Evolutionary conservation across 2,888 invertebrate species (phyloP), one percentile per base, ranked within the genome.

Genomic region (Quadroppia sp.): DNA sequence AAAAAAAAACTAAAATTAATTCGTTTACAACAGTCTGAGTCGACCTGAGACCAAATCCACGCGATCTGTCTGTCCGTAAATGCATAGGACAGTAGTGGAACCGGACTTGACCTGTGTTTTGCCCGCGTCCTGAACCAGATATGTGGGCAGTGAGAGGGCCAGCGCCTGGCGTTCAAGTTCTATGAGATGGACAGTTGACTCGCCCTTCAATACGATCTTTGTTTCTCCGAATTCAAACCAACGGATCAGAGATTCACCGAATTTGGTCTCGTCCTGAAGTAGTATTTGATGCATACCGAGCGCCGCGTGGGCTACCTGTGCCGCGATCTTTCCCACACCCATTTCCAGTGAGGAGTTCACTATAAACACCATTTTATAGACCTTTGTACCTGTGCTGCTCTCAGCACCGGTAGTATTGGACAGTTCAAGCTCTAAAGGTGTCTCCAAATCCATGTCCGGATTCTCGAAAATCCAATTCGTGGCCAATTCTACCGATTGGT

Each of bases 301-400:
- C 59, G 86, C 85, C 30, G 87, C 87, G 81, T 88, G 88, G 0
- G 86, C 87, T 40, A 85, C 85, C 81, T 87, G 87, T 50, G 86
- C 85, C 25, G 86, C 86, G 50, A 86, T 81, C 81, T 88, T 88
- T 1, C 88, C 88, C 36, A 84, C 81, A 0, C 87, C 86, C 88
- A 88, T 88, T 77, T 85, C 84, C 71, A 88, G 81, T 32, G 84
- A 84, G 59, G 82, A 81, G 80, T 88, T 88, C 7, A 88, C 86
- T 36, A 88, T 85, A 81, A 88, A 86, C 28, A 87, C 86, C 88
- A 88, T 88, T 82, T 88, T 88, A 80, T 84, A 86, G 71, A 81
- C 81, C 56, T 82, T 82, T 20, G 78, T 20, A n/a, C 50, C 4
- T 20, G 17, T 6, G 2, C n/a, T 20, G 45, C 45, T n/a, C 15